Base-by-base conservation (phyloP, 2,797 vertebrate species). In the Periparus ater region DNA sequence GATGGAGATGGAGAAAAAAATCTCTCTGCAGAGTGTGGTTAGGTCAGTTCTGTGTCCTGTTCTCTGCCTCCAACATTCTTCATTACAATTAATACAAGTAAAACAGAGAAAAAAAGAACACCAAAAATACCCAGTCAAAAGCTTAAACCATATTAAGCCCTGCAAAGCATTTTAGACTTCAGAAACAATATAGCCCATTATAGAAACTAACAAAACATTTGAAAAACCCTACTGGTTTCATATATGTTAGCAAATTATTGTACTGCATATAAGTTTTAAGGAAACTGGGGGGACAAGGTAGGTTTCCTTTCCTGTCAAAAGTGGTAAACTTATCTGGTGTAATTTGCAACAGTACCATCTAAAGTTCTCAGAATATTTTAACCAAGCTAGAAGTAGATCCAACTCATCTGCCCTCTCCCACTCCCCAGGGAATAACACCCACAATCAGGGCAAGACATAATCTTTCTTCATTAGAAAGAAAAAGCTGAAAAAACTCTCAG, bases 1-100 rank as follows among this genome's bases (percentile, higher is more conserved):
- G 54, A 75, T 89, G 73, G 88, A 90, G 47, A 77, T 63, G 71
- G 40, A 88, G 79, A 74, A 90, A 93, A 73, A 84, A 40, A 40
- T 67, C 29, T 88, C 21, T 2, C 63, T 42, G 3, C 80, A 68
- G 60, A 83, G 34, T 76, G 61, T 55, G 51, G 58, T 50, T 57
- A 91, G 30, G 30, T 60, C 47, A 76, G 45, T 78, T 73, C 54
- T 13, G 6, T 63, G 54, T 78, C 51, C 79, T 91, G 32, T 81
- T 88, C 63, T 92, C 66, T 94, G 57, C 82, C 84, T 92, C 54
- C 58, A 91, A 70, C 62, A 83, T 53, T 45, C 71, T 88, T 89
- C n/a, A 70, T 91, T 82, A 60, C 9, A 81, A 78, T 84, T 70
- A 91, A 92, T 45, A 92, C 19, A 60, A 13, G 45, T 63, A 86